Conservation (phyloP, 2,797 vertebrate genomes). For the Leptoclinus maculatus region DNA sequence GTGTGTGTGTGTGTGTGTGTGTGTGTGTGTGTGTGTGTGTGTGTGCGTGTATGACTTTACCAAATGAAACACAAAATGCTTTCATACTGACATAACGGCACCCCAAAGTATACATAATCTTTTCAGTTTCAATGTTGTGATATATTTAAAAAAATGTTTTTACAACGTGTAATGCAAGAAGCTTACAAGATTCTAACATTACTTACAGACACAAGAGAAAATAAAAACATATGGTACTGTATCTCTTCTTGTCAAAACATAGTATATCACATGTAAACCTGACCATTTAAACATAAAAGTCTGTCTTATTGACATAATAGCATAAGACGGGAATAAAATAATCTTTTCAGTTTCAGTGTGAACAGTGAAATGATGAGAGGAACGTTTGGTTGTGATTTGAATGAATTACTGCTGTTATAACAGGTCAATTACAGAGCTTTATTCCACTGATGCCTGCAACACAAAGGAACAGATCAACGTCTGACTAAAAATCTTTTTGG, state of each 20-base stretch:
- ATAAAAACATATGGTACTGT: neutral
- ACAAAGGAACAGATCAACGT: neutral
- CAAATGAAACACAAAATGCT: neutral
- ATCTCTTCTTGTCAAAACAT: neutral
- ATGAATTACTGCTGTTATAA: neutral
- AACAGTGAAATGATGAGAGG: neutral
- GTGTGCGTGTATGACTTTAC: neutral
- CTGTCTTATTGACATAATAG: neutral
- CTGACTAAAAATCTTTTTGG: neutral
- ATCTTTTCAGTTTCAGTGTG: neutral
- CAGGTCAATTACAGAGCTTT: neutral
- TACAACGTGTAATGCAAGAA: neutral
- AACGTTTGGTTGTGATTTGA: neutral
- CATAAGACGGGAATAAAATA: neutral
- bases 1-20: neutral
- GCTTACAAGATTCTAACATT: neutral
- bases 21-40: neutral
- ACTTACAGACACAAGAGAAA: neutral
- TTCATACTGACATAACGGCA: neutral
- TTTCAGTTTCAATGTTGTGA: neutral
- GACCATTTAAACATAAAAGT: neutral
- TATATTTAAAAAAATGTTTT: neutral
- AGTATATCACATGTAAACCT: neutral
- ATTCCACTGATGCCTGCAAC: neutral
- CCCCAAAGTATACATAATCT: neutral